A percentile compares a stretch with the other conserved stretches of the same genome.
Conservation (phyloP, 2,888 invertebrate genomes). For the Selenia dentaria region DNA sequence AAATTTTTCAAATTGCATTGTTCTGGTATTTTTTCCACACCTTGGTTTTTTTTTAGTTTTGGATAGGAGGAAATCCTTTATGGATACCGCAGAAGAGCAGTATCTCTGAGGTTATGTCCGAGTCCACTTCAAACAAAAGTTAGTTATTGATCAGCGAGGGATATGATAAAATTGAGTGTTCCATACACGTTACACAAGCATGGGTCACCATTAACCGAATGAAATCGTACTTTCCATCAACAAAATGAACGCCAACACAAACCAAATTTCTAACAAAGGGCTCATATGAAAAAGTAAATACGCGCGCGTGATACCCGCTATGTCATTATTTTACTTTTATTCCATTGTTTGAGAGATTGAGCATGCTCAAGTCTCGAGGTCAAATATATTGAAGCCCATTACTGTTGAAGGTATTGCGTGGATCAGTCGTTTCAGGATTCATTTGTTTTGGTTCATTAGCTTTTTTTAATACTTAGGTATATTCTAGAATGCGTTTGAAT, state of each 20-base stretch:
- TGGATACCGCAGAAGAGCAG: too few relatives aligned
- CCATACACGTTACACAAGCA: too few relatives aligned
- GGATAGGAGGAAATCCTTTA: too few relatives aligned
- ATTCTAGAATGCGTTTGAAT: too few relatives aligned
- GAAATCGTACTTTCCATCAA: background rate
- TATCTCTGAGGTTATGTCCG: too few relatives aligned
- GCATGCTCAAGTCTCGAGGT: slow-evolving; percentile 18
- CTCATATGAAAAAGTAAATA: background rate
- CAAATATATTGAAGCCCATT: slow-evolving; percentile 15
- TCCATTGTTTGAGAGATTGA: slow-evolving; percentile 3
- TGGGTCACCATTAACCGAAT: too few relatives aligned
- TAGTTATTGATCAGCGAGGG: too few relatives aligned
- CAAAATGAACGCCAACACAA: slow-evolving; percentile 6
- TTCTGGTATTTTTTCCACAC: too few relatives aligned
- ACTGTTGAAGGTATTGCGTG: slow-evolving; percentile 1
- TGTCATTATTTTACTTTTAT: slow-evolving; percentile 16
- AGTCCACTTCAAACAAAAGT: too few relatives aligned
- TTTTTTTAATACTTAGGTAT: background rate
- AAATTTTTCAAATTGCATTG: too few relatives aligned
- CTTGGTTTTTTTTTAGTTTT: too few relatives aligned
- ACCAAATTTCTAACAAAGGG: slow-evolving; percentile 4
- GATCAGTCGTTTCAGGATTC: background rate
- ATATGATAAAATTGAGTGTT: too few relatives aligned
- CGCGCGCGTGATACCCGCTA: slow-evolving; percentile 1
- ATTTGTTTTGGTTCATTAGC: background rate